Conservation (phyloP, 2,113 vertebrate genomes). For the Megaceryle torquata region DNA sequence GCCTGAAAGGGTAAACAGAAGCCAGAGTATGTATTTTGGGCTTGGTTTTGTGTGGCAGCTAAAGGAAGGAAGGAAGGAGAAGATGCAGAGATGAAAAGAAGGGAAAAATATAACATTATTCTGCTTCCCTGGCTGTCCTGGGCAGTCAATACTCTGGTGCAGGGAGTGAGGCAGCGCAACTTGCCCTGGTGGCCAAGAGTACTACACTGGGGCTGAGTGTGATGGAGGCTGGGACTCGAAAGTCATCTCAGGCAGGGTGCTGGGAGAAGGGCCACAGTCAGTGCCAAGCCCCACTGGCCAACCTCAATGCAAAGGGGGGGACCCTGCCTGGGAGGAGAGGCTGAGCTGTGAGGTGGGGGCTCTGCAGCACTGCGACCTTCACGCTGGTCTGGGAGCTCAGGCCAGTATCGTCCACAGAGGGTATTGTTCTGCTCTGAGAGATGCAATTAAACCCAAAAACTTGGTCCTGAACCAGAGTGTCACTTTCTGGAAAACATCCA, state of each 20-base stretch:
- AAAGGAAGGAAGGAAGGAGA: not conserved
- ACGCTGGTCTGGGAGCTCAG: rapidly evolving
- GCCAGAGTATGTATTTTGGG: not conserved
- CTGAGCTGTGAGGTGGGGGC: not conserved
- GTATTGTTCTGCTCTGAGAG: not conserved
- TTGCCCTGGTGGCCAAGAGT: not conserved
- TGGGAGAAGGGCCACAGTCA: not conserved
- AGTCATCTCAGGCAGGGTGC: not conserved
- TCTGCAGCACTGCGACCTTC: not conserved
- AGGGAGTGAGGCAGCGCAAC: not conserved
- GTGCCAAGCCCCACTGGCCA: rapidly evolving
- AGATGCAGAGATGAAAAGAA: not conserved
- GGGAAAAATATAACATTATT: not conserved
- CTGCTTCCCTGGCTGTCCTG: not conserved
- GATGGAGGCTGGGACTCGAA: rapidly evolving
- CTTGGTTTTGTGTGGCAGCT: not conserved
- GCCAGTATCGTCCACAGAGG: not conserved
- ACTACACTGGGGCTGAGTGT: rapidly evolving
- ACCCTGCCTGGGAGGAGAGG: not conserved
- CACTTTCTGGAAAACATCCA: slow-evolving; percentile 26
- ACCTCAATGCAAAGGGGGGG: not conserved
- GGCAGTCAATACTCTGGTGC: not conserved
- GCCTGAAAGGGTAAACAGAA: slow-evolving; percentile 4
- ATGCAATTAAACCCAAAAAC: not conserved
- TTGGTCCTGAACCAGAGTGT: not conserved